phyloP scores from a whole-genome alignment of 2,797 vertebrate species.

The Antennarius maculatus region DNA sequence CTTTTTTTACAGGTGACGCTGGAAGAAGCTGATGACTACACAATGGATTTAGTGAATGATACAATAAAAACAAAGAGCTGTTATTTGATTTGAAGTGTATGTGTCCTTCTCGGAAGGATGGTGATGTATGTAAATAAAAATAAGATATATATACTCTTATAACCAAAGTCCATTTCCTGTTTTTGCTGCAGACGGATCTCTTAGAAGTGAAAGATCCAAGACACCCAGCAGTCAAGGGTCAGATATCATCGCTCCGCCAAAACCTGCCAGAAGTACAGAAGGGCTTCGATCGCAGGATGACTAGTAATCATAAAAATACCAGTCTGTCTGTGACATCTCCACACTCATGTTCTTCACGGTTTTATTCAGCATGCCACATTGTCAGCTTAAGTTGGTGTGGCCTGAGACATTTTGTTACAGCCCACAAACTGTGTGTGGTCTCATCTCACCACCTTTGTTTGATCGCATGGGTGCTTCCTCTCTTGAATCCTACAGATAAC shows the following conservation, averaged over 20 bases:
- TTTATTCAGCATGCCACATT: background rate
- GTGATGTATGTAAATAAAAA: slow-evolving; percentile 1
- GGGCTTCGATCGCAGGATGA: slow-evolving; percentile 29
- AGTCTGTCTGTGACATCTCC: background rate
- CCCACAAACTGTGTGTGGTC: background rate
- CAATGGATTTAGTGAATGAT: background rate
- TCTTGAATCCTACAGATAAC: background rate
- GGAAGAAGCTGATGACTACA: background rate
- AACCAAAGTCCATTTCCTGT: background rate
- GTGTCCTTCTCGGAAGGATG: background rate
- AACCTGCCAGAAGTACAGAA: slow-evolving; percentile 68
- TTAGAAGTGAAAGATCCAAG: slow-evolving; percentile 47
- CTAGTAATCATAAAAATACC: slow-evolving; percentile 41
- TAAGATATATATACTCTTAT: background rate
- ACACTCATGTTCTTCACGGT: background rate
- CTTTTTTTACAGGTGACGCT: background rate
- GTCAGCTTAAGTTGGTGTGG: background rate
- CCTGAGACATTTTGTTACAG: background rate
- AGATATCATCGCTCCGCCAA: slow-evolving; percentile 47
- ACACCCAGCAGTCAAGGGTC: slow-evolving; percentile 35
- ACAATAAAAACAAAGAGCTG: background rate
- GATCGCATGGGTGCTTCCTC: background rate
- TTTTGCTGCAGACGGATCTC: slow-evolving; percentile 60
- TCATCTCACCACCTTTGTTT: background rate
- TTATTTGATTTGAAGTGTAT: background rate